Percentiles rank a stretch among this genome's conserved stretches.
These are phyloP conservation scores for Xylocampa areola DNA, from an alignment of 2,888 invertebrate genomes.

Conservation along the genomic window DNA sequence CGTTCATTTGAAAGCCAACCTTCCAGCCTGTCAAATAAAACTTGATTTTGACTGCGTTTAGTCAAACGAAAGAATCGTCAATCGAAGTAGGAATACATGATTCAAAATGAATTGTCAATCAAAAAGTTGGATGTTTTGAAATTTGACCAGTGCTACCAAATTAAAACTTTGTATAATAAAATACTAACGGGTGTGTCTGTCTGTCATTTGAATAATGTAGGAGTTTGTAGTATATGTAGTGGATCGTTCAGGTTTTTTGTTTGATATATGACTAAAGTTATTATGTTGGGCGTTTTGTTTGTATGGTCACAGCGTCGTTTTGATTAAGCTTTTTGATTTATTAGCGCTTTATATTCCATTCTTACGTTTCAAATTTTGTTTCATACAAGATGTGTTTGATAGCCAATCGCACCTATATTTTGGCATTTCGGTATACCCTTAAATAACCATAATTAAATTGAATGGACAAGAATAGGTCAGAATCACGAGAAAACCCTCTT, in stretches of 20 bases:
- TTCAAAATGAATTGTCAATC: conserved; percentile 61
- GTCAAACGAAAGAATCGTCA: conserved; percentile 39
- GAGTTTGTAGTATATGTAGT: conserved; percentile 31
- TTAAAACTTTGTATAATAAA: conserved; percentile 51
- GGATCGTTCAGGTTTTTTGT: conserved; percentile 40
- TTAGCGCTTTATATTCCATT: conserved; percentile 16
- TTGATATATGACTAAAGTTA: conserved; percentile 24
- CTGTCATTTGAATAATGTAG: conserved; percentile 47
- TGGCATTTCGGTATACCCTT: too few relatives aligned
- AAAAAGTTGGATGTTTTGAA: conserved; percentile 54
- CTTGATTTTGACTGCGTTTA: conserved; percentile 20
- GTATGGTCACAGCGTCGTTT: conserved; percentile 25
- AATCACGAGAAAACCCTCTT: too few relatives aligned
- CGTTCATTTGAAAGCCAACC: conserved; percentile 61
- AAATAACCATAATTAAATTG: too few relatives aligned
- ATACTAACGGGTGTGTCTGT: conserved; percentile 50
- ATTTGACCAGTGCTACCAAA: conserved; percentile 56
- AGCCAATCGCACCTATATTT: too few relatives aligned
- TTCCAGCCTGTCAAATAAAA: conserved; percentile 29
- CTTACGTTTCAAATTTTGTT: too few relatives aligned
- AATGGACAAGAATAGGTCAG: too few relatives aligned
- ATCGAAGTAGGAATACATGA: conserved; percentile 46
- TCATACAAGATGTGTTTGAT: too few relatives aligned
- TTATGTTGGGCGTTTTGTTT: conserved; percentile 53
- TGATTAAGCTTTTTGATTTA: conserved; percentile 42